Evolutionary conservation across 2,113 vertebrate genomes (phyloP), one percentile per base, ranked within the genome.

Genomic region (Numenius arquata): DNA sequence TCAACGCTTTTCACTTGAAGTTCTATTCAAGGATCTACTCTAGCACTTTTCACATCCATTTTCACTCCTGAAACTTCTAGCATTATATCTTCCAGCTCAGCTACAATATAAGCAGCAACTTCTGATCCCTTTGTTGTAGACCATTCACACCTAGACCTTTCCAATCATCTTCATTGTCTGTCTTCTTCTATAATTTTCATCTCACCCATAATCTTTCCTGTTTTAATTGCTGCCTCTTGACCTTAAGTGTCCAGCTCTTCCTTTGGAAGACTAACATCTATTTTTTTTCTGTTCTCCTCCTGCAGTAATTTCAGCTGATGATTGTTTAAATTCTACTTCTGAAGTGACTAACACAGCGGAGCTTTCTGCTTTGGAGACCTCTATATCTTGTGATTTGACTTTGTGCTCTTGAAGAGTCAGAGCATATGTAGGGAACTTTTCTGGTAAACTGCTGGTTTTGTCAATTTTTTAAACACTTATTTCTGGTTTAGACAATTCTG

Each of bases 21-120:
- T 85, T 95, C 90, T 85, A 95, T 96, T 95, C 97, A 75, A 91
- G 83, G 88, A 48, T 88, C 86, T 88, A 65, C 65, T 59, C 74
- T 59, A 66, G 32, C 71, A 50, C 34, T 63, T 88, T 70, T 83
- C 55, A 76, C 43, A 90, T 76, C 32, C 40, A 34, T 92, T 90
- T 93, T 91, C 67, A 70, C 50, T 74, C 55, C 41, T 62, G 68
- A 88, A 88, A 88, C 0, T 2, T 90, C 61, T 80, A 71, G 19
- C n/a, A 68, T 70, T 61, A 9, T 36, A n/a, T 55, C 32, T 87
- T 88, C 34, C 45, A 94, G 36, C 8, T 65, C 85, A 61, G 41
- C 43, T 84, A 67, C 40, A 82, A 56, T 7, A 12, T 41, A 63
- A 78, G 40, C 62, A 90, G 11, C 38, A 38, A 41, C 56, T 89